Conservation (phyloP, 2,888 invertebrate genomes). For the Agonopterix heracliana region DNA sequence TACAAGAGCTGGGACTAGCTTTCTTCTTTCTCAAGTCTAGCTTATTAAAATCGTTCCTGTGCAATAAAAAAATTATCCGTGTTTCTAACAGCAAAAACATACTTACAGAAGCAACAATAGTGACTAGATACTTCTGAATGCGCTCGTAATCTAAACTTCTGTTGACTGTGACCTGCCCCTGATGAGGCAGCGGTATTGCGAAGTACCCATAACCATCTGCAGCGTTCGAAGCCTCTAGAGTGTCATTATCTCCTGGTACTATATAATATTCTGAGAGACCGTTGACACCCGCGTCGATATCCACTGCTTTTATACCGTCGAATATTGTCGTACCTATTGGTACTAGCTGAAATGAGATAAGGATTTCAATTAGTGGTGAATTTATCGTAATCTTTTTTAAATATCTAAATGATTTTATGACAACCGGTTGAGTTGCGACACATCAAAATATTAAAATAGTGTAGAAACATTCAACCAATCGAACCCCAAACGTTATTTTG, state of each 20-base stretch:
- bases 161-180: constrained; percentile 91
- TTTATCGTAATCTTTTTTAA: too few relatives aligned
- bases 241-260: constrained; percentile 77
- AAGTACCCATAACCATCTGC: constrained; percentile 89
- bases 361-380: too few relatives aligned
- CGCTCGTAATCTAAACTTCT: constrained; percentile 92
- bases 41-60: too few relatives aligned
- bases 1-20: too few relatives aligned
- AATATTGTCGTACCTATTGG: constrained; percentile 91
- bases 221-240: constrained; percentile 68
- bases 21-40: too few relatives aligned
- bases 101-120: constrained; percentile 91
- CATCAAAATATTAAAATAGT: neutral
- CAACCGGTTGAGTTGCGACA: too few relatives aligned
- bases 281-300: constrained; percentile 91
- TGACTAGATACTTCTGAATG: constrained; percentile 90
- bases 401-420: too few relatives aligned
- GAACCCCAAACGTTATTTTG: too few relatives aligned
- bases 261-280: constrained; percentile 92
- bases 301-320: constrained; percentile 85
- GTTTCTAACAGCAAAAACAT: constrained; percentile 3
- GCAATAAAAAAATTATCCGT: too few relatives aligned
- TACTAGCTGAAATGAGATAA: constrained; percentile 78
- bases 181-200: constrained; percentile 90
- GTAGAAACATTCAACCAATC: too few relatives aligned